Evolutionary conservation across 1,140 invertebrate species (phyloP), one percentile per base, ranked within the genome.

Genomic region (Bathynomus jamesi): DNA sequence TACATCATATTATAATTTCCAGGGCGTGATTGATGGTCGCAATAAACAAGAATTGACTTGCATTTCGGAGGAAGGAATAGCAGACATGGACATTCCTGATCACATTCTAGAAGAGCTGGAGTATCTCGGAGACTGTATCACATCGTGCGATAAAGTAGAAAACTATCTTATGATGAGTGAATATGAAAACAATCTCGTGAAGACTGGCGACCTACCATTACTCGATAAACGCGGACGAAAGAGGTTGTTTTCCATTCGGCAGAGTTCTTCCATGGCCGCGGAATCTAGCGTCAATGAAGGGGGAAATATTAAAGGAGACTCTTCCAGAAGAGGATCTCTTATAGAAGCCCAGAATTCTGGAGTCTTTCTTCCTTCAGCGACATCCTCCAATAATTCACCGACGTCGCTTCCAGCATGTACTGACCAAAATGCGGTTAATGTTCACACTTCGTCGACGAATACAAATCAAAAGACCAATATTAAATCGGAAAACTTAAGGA

Each of bases 131-230:
- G 91, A 93, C 78, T 92, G 90, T 81, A 93, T 93, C 80, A 93
- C 91, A 64, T 93, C 91, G 28, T 93, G 91, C 82, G 92, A 93
- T 83, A 92, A 93, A 85, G 90, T 91, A 78, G 91, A 92, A 81
- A 92, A 93, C 82, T 92, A 91, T 80, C 82, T 93, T 73, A 92
- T 93, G 90, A 85, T 92, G 40, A 91, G 89, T 72, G 91, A 93
- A 81, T 92, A 91, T 81, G 91, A 93, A 80, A 92, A 93, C 81
- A 93, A 93, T 81, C 82, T 93, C 46, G 32, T 53, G 2, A 53
- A 53, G 40, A 2, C 40, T 2, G 40, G 40, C 1, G 40, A 53
- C 21, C 40, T 53, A 17, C 40, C 40, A 17, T 21, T 53, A 17
- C 40, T 53, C 11, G 40, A 53, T 1, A 53, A 53, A 5, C 13